phyloP scores from a whole-genome alignment of 2,797 vertebrate genomes.

The Acanthiza pusilla region DNA sequence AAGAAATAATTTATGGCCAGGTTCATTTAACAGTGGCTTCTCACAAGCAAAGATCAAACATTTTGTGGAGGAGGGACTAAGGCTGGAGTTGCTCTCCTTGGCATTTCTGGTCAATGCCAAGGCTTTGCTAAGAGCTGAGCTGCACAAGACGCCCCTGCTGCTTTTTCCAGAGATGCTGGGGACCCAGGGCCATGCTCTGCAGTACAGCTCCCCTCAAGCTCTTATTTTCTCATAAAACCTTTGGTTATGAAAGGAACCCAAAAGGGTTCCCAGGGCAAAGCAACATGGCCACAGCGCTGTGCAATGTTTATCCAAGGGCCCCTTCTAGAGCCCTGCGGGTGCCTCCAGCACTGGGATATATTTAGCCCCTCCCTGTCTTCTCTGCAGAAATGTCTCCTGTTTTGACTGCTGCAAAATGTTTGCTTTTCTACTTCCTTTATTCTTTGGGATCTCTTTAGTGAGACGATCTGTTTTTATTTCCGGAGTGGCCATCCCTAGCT shows the following conservation, averaged over 20 bases:
- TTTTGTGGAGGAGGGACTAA: background rate
- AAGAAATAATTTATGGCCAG: background rate
- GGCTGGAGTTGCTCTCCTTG: background rate
- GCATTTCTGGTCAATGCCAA: background rate
- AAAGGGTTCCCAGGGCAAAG: background rate
- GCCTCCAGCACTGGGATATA: background rate
- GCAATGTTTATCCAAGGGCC: background rate
- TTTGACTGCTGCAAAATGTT: background rate
- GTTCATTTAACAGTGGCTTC: background rate
- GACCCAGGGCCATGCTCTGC: background rate
- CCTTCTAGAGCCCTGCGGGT: background rate
- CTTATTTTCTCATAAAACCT: background rate
- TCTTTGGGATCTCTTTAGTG: background rate
- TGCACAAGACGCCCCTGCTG: background rate
- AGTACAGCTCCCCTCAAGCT: background rate
- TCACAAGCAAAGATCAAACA: background rate
- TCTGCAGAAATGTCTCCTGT: background rate
- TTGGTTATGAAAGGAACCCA: background rate
- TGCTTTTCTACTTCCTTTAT: background rate
- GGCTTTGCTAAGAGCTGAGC: background rate
- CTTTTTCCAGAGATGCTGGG: background rate
- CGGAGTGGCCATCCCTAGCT: rapidly evolving
- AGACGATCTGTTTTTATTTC: background rate
- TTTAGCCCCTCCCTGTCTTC: background rate
- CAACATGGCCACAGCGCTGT: rapidly evolving